phyloP scores from a whole-genome alignment of 2,113 vertebrate species.

The Pseudopipra pipra region DNA sequence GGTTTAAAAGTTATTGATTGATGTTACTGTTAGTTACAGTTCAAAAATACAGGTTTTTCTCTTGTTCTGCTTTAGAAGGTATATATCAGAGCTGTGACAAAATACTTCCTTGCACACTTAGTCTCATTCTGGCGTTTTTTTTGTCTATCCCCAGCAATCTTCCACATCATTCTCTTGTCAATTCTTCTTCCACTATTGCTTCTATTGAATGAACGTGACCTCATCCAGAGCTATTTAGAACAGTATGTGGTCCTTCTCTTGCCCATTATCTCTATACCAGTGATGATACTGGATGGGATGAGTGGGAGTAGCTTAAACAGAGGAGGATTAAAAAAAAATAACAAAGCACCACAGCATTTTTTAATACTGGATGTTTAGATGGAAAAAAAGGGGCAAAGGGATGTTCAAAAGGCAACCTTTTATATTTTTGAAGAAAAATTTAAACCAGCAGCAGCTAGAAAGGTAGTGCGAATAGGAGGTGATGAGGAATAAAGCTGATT shows the following conservation, averaged over 20 bases:
- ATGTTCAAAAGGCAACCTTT: neutral
- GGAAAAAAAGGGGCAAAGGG: neutral
- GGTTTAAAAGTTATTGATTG: neutral
- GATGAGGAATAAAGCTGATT: neutral
- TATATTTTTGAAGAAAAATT: neutral
- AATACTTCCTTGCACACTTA: neutral
- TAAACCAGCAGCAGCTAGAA: neutral
- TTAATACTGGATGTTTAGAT: neutral
- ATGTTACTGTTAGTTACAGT: neutral
- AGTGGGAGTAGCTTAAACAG: neutral
- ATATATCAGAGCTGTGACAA: neutral
- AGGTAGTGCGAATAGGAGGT: neutral
- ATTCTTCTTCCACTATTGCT: neutral
- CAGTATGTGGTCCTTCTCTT: neutral
- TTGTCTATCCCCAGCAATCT: neutral
- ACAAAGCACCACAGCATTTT: neutral
- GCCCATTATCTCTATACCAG: neutral
- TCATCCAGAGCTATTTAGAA: neutral
- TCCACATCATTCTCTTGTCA: neutral
- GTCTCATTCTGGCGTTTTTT: neutral
- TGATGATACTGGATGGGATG: neutral
- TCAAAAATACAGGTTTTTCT: neutral
- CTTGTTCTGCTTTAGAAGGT: neutral
- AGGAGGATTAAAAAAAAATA: neutral
- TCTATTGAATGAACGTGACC: neutral